phyloP scores from a whole-genome alignment of 2,113 vertebrate species.

The Aphyosemion australe region DNA sequence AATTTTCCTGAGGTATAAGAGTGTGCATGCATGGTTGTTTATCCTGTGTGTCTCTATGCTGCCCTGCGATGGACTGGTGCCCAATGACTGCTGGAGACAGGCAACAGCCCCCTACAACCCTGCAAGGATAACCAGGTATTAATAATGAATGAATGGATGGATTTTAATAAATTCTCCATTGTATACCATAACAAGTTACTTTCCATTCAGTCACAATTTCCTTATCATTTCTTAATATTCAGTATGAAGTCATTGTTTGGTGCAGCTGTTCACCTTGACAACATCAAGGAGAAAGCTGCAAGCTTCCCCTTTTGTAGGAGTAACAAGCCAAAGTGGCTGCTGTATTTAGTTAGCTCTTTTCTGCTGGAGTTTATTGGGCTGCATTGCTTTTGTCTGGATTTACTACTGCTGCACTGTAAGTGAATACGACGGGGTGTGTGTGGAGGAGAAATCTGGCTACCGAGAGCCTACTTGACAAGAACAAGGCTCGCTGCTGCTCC shows the following conservation, averaged over 20 bases:
- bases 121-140: too few species aligned
- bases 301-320: slow-evolving; percentile 49
- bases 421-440: slow-evolving; percentile 14
- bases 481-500: slow-evolving; percentile 48
- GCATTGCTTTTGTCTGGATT: slow-evolving; percentile 59
- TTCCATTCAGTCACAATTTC: slow-evolving; percentile 16
- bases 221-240: background rate
- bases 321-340: slow-evolving; percentile 41
- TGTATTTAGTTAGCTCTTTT: slow-evolving; percentile 60
- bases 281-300: slow-evolving; percentile 50
- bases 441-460: slow-evolving; percentile 36
- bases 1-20: too few species aligned
- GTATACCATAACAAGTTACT: slow-evolving; percentile 4
- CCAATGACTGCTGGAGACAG: too few species aligned
- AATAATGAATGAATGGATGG: too few species aligned
- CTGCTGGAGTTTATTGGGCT: slow-evolving; percentile 43
- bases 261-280: slow-evolving; percentile 34
- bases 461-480: slow-evolving; percentile 53
- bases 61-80: too few species aligned
- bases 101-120: too few species aligned
- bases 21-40: too few species aligned
- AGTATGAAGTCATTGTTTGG: slow-evolving; percentile 35
- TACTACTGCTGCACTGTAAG: slow-evolving; percentile 47
- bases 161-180: background rate
- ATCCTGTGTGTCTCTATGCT: too few species aligned